Percentiles rank a stretch among this genome's conserved stretches.
Evolutionary conservation across 2,797 vertebrate genomes (phyloP).

Genomic region (Acanthiza pusilla): DNA sequence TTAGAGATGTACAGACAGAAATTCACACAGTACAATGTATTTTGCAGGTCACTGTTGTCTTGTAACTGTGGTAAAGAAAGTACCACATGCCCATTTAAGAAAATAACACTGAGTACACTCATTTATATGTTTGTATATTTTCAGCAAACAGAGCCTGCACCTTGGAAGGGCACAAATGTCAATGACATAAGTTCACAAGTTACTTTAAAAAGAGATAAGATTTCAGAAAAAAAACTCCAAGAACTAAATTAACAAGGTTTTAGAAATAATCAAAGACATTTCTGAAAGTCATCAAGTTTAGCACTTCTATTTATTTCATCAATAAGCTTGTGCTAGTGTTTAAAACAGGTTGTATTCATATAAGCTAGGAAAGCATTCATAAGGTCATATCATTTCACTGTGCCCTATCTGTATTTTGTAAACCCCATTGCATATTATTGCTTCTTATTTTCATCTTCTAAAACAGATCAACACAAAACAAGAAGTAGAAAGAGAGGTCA

Average conservation of each 20-base stretch:
- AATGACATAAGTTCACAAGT: rapidly evolving
- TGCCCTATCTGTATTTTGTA: not conserved
- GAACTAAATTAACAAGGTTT: not conserved
- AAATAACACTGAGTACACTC: not conserved
- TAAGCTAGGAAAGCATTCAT: not conserved
- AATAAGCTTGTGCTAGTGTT: not conserved
- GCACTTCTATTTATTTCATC: not conserved
- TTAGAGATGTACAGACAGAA: not conserved
- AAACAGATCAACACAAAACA: not conserved
- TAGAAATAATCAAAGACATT: not conserved
- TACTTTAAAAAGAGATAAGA: not conserved
- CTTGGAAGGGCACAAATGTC: not conserved
- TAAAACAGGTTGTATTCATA: not conserved
- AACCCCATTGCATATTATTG: not conserved
- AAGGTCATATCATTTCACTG: not conserved
- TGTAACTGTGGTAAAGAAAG: not conserved
- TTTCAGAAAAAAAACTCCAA: not conserved
- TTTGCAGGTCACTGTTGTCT: not conserved
- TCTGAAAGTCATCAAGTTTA: not conserved
- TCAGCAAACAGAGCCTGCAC: not conserved
- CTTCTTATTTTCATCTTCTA: not conserved
- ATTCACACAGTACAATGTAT: not conserved
- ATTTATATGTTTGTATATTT: not conserved
- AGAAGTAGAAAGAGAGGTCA: not conserved
- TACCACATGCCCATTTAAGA: not conserved